Base-by-base conservation (phyloP, 1,140 invertebrate species). In the Matsumurasca onukii region DNA sequence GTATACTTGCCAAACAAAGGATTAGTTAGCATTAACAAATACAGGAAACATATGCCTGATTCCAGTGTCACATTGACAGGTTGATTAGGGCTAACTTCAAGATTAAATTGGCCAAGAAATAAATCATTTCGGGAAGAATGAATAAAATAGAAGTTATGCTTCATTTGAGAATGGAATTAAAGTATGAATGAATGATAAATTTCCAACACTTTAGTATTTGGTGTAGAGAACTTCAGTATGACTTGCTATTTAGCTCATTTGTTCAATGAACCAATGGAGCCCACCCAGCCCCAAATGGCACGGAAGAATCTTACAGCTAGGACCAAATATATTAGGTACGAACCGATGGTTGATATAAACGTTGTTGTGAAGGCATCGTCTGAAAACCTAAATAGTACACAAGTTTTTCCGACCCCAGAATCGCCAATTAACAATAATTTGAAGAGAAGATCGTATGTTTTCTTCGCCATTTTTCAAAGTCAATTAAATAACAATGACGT, bases 321-420 rank as follows among this genome's bases (percentile, higher is more conserved):
- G 24, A 20, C 17, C 3, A 25, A 61, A 61, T 24, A 15, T 13
- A 5, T 24, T 29, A 65, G n/a, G 27, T 27, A 81, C 86, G 88
- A 82, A 96, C 95, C 95, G 84, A 98, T 98, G 51, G 95, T 98
- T 65, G 95, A 97, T 79, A 99, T 98, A 83, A 98, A 99, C 62
- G 96, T 98, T 31, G 96, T 95, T 77, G 97, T 98, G 82, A 98
- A 99, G 68, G 95, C 95, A 86, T 98, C 96, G 81, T 98, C 97
- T 63, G 94, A 97, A 85, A 98, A 99, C 82, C 97, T 88, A 80
- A 98, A 98, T 69, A 99, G 84, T 78, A 99, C 95, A 84, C 97
- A 98, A 62, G 97, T 98, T 85, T 99, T 99, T 75, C 97, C 97
- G 70, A 99, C 97, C 71, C 97, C 97, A 70, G 94, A 97, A 85